phyloP scores from a whole-genome alignment of 2,888 invertebrate genomes.

The Hirtodrosophila confusa region DNA sequence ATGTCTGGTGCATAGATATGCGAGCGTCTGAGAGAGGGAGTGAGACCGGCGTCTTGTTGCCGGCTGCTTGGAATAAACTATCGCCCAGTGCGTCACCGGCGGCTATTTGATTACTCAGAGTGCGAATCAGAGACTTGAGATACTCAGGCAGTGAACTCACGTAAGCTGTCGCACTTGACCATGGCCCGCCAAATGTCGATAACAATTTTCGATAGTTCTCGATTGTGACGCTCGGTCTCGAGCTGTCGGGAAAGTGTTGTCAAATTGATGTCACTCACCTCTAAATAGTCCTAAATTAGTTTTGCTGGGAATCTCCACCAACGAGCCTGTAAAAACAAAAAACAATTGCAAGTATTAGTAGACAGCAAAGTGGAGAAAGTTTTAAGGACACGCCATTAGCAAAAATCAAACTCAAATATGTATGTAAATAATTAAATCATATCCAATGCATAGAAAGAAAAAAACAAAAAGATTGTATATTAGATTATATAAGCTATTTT shows the following conservation, averaged over 20 bases:
- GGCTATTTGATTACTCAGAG: constrained; percentile 29
- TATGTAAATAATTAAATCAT: no score
- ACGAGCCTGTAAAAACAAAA: constrained; percentile 48
- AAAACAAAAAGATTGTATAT: no score
- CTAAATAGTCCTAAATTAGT: constrained; percentile 72
- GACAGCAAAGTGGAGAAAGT: no score
- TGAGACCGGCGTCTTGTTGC: constrained; percentile 29
- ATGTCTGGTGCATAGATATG: constrained; percentile 8
- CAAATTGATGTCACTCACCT: constrained; percentile 54
- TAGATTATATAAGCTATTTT: no score
- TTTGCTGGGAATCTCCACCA: constrained; percentile 46
- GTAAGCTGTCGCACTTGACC: constrained; percentile 4
- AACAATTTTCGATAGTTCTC: constrained; percentile 3
- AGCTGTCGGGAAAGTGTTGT: no score
- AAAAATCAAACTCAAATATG: no score
- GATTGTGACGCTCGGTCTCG: background rate
- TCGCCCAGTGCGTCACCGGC: constrained; percentile 25
- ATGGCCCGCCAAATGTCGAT: background rate
- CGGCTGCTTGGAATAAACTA: constrained; percentile 20
- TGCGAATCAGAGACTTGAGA: constrained; percentile 4
- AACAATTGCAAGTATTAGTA: background rate
- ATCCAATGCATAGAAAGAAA: no score
- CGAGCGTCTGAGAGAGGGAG: constrained; percentile 20
- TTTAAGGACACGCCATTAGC: no score
- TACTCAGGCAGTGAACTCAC: no score